These are phyloP conservation scores for Rhagologus leucostigma DNA, from an alignment of 2,113 vertebrate species.

Conservation along the genomic window DNA sequence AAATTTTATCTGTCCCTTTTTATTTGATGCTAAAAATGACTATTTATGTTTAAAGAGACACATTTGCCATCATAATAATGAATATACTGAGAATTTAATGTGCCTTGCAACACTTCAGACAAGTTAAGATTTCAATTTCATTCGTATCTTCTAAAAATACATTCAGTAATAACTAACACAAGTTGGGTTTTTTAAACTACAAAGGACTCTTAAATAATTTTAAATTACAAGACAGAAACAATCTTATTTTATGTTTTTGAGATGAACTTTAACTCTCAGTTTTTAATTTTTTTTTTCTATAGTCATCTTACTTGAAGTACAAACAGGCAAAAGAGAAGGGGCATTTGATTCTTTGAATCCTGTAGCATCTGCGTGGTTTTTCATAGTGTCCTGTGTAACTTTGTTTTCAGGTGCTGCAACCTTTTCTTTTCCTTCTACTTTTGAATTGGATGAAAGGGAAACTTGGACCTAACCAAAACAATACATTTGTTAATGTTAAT, in stretches of 20 bases:
- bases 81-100: neutral
- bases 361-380: constrained; percentile 62
- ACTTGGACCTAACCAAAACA: constrained; percentile 64
- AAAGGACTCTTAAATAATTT: neutral
- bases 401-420: constrained; percentile 65
- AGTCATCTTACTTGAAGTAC: constrained; percentile 65
- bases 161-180: neutral
- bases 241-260: neutral
- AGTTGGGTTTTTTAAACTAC: neutral
- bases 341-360: constrained; percentile 65
- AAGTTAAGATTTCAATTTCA: neutral
- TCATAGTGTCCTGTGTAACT: constrained; percentile 47
- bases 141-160: neutral
- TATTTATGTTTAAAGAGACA: neutral
- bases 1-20: neutral
- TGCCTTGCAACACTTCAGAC: neutral
- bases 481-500: neutral
- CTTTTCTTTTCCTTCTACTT: constrained; percentile 67
- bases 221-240: neutral
- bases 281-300: neutral
- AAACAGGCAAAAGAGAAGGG: constrained; percentile 59
- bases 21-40: neutral
- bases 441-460: constrained; percentile 34
- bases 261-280: neutral
- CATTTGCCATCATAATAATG: neutral